Evolutionary conservation across 1,140 invertebrate species (phyloP).

Genomic region (Brachionus plicatilis): DNA sequence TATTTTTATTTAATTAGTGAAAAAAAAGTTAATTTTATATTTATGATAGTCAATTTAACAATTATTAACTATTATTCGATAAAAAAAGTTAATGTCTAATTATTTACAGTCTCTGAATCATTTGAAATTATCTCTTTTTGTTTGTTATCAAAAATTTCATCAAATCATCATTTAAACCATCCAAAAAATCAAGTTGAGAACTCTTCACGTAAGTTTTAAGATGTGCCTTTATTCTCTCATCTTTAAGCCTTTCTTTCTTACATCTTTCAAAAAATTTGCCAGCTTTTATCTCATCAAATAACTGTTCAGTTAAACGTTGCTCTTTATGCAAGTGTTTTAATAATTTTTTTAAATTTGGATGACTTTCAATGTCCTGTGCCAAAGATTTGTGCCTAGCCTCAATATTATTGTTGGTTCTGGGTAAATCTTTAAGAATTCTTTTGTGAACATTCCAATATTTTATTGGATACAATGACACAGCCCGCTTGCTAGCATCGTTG

Average conservation of each 20-base stretch:
- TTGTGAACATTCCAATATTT: not conserved
- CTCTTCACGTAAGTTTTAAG: not conserved
- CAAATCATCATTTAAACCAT: not conserved
- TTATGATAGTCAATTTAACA: not conserved
- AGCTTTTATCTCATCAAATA: not conserved
- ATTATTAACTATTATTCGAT: not conserved
- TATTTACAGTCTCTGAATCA: not conserved
- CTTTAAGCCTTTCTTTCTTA: not conserved
- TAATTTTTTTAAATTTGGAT: constrained; percentile 5
- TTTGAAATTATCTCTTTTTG: not conserved
- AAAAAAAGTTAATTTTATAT: no score
- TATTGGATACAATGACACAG: not conserved
- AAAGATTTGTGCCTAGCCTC: constrained; percentile 5
- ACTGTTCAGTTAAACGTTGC: not conserved
- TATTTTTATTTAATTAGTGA: no score
- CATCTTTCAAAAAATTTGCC: not conserved
- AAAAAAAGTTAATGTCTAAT: not conserved
- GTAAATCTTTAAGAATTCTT: not conserved
- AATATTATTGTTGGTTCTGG: not conserved
- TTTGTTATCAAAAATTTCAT: not conserved
- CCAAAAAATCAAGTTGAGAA: not conserved
- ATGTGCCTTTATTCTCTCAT: not conserved
- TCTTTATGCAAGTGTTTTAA: constrained; percentile 6
- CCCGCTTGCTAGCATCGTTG: not conserved
- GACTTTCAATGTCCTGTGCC: constrained; percentile 15